Evolutionary conservation across 2,113 vertebrate species (phyloP).

Genomic region (cattle (Bos taurus)): DNA sequence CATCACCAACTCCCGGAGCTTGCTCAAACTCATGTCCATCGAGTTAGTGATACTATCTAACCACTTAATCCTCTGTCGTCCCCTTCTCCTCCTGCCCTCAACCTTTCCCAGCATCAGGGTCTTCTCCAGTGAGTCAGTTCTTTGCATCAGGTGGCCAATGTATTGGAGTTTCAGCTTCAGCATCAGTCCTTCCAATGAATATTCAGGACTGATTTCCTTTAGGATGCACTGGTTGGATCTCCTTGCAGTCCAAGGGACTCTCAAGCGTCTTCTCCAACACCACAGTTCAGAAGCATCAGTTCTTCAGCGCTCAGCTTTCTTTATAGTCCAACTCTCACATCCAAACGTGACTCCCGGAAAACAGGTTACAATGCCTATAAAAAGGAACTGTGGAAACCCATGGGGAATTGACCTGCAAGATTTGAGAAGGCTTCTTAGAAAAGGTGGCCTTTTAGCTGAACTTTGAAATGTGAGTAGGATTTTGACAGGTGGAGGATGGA

Average conservation of each 20-base stretch:
- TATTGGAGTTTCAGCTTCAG: not conserved
- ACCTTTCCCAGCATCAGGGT: not conserved
- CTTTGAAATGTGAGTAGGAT: not conserved
- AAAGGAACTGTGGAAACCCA: not conserved
- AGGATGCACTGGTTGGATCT: not conserved
- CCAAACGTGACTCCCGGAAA: not conserved
- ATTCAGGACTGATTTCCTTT: not conserved
- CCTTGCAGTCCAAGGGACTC: not conserved
- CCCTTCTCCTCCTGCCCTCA: not conserved
- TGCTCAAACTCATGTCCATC: not conserved
- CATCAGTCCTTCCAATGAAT: not conserved
- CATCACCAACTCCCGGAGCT: fast-evolving
- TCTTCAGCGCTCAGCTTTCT: not conserved
- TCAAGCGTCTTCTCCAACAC: not conserved
- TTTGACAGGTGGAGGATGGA: not conserved
- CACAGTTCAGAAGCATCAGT: not conserved
- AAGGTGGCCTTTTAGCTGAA: not conserved
- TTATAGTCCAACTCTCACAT: not conserved
- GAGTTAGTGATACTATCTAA: not conserved
- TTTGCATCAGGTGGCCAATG: not conserved
- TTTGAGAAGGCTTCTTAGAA: not conserved
- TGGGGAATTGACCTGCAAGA: not conserved
- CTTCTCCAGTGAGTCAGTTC: not conserved
- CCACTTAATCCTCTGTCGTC: not conserved
- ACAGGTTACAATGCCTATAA: not conserved